Conservation (phyloP, 2,888 invertebrate genomes). For the Biston betularia region DNA sequence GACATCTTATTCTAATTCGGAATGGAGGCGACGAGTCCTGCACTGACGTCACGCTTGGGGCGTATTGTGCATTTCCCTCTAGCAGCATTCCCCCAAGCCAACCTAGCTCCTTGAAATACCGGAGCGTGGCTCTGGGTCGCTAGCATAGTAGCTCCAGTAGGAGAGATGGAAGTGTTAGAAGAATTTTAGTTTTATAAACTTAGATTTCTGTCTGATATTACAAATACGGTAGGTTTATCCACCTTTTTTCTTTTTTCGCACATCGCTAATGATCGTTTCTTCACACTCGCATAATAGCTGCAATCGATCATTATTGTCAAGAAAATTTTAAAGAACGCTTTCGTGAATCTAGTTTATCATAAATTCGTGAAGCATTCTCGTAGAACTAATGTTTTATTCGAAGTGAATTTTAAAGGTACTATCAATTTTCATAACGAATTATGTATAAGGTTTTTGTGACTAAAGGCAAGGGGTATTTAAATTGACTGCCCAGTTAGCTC, state of each 20-base stretch:
- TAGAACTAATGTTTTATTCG: neutral
- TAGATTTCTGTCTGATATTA: no score
- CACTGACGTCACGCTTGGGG: no score
- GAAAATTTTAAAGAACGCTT: slow-evolving; percentile 20
- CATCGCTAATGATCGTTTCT: neutral
- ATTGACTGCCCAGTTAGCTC: no score
- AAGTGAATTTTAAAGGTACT: slow-evolving; percentile 7
- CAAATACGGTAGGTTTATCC: neutral
- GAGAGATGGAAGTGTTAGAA: no score
- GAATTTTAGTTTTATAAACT: no score
- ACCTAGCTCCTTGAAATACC: no score
- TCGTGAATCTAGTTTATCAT: slow-evolving; percentile 18
- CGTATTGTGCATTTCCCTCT: no score
- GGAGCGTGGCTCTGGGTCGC: no score
- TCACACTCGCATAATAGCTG: slow-evolving; percentile 16
- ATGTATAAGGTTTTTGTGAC: neutral
- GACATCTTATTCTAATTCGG: no score
- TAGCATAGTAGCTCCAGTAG: no score
- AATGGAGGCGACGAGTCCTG: no score
- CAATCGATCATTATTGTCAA: slow-evolving; percentile 31
- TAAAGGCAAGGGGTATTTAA: neutral
- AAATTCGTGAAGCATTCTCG: slow-evolving; percentile 3
- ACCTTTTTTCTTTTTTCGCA: neutral
- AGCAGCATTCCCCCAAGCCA: no score
- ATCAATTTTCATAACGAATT: neutral